Conservation (phyloP, 2,888 invertebrate genomes). For the Scaptomyza parva region DNA sequence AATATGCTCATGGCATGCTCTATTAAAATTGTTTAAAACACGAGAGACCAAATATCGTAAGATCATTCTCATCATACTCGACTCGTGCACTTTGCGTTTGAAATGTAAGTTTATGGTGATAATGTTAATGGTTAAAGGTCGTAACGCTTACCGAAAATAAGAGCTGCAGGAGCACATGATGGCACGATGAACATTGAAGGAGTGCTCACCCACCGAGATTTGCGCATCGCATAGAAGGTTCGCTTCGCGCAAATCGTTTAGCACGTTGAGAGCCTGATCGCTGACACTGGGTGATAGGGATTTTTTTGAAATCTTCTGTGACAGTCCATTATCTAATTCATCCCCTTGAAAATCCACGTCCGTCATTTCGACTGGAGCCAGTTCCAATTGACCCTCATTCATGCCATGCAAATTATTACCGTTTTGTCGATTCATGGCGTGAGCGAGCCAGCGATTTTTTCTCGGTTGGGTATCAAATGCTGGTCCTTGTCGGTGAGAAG, state of each 20-base stretch:
- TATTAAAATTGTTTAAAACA: too few relatives aligned
- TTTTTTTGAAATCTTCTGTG: constrained; percentile 49
- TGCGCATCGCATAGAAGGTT: constrained; percentile 95
- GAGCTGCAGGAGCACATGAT: constrained; percentile 95
- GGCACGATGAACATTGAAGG: constrained; percentile 94
- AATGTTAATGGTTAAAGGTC: background rate
- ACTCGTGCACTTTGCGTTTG: too few relatives aligned
- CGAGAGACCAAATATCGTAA: too few relatives aligned
- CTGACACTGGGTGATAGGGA: constrained; percentile 88
- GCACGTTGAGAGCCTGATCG: constrained; percentile 92
- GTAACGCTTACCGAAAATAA: constrained; percentile 91
- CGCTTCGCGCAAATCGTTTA: constrained; percentile 92
- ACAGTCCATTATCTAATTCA: constrained; percentile 31
- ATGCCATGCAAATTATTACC: constrained; percentile 60
- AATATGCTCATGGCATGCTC: too few relatives aligned
- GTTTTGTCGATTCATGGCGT: constrained; percentile 63
- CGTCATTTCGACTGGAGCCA: constrained; percentile 29
- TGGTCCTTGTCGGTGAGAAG: constrained; percentile 55
- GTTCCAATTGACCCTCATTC: constrained; percentile 62
- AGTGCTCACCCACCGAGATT: constrained; percentile 92
- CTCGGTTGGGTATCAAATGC: constrained; percentile 55
- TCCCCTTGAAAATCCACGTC: constrained; percentile 50
- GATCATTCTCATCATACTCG: too few relatives aligned
- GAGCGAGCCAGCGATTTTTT: constrained; percentile 54
- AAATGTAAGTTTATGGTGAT: too few relatives aligned